phyloP scores from a whole-genome alignment of 2,113 vertebrate genomes.

The Bujurquina vittata region DNA sequence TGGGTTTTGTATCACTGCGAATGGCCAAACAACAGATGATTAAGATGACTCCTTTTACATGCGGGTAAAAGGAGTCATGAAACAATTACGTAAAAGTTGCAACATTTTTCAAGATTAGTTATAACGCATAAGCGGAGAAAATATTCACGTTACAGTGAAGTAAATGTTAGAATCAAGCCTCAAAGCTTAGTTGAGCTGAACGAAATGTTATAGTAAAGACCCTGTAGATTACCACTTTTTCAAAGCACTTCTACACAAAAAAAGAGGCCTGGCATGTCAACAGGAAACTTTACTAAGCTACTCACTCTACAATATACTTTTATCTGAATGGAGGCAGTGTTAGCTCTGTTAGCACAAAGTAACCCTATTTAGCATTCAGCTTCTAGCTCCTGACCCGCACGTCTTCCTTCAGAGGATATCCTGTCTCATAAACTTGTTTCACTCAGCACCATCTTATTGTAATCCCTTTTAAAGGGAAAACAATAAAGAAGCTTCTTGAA shows the following conservation, averaged over 20 bases:
- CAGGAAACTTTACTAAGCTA: conserved; percentile 13
- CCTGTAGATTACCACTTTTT: conserved; percentile 2
- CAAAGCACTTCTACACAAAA: conserved; percentile 4
- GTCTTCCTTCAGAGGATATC: conserved; percentile 53
- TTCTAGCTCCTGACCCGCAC: conserved; percentile 48
- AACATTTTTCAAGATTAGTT: not conserved
- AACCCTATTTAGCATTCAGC: conserved; percentile 65
- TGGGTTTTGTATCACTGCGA: not conserved
- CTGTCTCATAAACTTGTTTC: conserved; percentile 43
- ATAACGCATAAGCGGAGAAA: not conserved
- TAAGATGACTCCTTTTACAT: not conserved
- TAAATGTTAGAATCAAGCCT: not conserved
- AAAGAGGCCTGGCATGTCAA: conserved; percentile 31
- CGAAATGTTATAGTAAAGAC: not conserved
- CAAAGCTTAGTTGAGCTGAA: not conserved
- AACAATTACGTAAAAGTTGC: not conserved
- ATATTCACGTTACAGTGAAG: not conserved
- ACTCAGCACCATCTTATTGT: conserved; percentile 45
- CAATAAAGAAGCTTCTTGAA: conserved; percentile 3
- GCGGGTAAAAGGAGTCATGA: no score
- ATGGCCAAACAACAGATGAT: not conserved
- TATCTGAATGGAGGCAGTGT: conserved; percentile 58
- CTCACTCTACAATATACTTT: conserved; percentile 33
- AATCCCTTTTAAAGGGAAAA: not conserved
- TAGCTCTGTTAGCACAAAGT: conserved; percentile 47